phyloP scores from a whole-genome alignment of 2,113 vertebrate species.

The Antigone vipio region DNA sequence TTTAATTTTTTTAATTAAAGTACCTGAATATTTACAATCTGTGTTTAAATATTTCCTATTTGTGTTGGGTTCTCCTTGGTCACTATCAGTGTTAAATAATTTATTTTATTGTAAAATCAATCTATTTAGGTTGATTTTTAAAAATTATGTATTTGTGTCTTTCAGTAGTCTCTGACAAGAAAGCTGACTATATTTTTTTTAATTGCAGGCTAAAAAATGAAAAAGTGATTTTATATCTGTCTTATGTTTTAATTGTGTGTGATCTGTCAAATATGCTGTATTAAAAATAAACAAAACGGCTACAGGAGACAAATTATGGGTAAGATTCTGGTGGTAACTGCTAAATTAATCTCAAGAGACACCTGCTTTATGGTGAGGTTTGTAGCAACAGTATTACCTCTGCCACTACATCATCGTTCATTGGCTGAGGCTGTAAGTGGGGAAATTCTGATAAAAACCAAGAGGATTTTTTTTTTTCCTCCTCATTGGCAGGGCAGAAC shows the following conservation, averaged over 20 bases:
- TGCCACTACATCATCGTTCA: not conserved
- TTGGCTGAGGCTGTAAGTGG: not conserved
- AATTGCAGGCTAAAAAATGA: not conserved
- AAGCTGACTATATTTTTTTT: not conserved
- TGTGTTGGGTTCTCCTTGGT: not conserved
- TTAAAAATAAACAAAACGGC: not conserved
- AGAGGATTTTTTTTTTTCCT: not conserved
- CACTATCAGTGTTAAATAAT: not conserved
- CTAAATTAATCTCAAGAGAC: not conserved
- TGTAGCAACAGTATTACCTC: not conserved
- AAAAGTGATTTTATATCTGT: not conserved
- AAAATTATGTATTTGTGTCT: not conserved
- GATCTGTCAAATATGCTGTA: not conserved
- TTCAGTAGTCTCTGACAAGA: not conserved
- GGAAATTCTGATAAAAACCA: not conserved
- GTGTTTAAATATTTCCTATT: not conserved
- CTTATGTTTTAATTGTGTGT: not conserved
- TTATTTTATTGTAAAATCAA: not conserved
- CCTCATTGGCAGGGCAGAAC: not conserved
- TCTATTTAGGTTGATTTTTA: not conserved
- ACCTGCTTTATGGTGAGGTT: not conserved
- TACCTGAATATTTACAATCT: not conserved
- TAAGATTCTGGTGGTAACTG: not conserved
- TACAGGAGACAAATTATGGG: not conserved
- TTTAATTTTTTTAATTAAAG: not conserved